These are phyloP conservation scores for Lamprologus speciosus DNA, from an alignment of 2,113 vertebrate species.

Conservation along the genomic window DNA sequence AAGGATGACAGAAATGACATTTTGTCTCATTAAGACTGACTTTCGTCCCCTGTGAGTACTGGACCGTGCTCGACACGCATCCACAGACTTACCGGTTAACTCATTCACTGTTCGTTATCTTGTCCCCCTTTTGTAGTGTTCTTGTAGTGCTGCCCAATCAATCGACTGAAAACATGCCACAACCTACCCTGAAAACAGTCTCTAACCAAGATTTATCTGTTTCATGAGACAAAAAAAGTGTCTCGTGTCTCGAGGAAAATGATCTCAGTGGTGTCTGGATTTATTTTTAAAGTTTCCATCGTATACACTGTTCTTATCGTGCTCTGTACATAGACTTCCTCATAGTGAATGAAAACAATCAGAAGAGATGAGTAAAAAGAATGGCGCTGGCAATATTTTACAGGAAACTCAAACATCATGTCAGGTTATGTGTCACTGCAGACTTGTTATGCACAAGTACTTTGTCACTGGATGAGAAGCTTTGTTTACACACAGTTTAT, in stretches of 20 bases:
- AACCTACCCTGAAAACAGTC: background rate
- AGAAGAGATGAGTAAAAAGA: background rate
- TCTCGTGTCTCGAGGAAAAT: background rate
- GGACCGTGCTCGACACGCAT: background rate
- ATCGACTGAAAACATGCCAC: background rate
- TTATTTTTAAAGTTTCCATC: background rate
- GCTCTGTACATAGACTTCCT: background rate
- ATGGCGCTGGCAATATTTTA: background rate
- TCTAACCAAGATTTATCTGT: background rate
- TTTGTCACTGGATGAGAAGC: background rate
- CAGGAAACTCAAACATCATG: background rate
- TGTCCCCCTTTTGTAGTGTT: background rate
- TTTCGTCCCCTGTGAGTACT: background rate
- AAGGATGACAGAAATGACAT: background rate
- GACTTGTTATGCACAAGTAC: background rate
- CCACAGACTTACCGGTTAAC: background rate
- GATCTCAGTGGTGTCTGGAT: background rate
- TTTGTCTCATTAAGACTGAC: background rate
- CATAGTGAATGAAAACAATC: background rate
- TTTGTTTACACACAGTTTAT: background rate
- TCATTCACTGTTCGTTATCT: background rate
- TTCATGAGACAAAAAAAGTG: background rate
- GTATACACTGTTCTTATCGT: background rate
- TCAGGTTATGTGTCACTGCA: background rate
- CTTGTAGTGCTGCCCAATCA: background rate